These are phyloP conservation scores for Hylia prasina DNA, from an alignment of 2,113 vertebrate genomes.

Conservation along the genomic window DNA sequence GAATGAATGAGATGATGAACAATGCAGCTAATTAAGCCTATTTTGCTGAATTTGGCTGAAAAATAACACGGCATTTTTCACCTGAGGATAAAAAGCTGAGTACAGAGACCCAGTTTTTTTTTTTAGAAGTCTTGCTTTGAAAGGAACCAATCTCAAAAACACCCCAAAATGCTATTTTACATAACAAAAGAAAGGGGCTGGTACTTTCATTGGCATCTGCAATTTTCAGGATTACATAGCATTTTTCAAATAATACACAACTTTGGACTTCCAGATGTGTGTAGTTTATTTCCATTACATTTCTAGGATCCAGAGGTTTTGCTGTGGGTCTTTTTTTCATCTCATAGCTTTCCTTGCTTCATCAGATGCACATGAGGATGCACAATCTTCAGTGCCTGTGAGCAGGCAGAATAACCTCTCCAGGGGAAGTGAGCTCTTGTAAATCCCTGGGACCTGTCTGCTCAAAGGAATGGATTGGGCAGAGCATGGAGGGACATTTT, in stretches of 20 bases:
- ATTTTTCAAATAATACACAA: background rate
- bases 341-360: background rate
- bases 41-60: background rate
- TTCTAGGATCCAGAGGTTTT: background rate
- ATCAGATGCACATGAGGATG: background rate
- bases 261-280: background rate
- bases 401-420: background rate
- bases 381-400: background rate
- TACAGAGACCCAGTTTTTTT: background rate
- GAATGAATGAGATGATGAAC: background rate
- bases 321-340: background rate
- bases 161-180: background rate
- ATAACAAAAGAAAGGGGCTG: background rate
- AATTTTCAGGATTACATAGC: background rate
- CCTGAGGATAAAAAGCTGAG: background rate
- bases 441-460: background rate
- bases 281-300: background rate
- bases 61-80: background rate
- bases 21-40: background rate
- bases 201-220: background rate
- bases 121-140: background rate
- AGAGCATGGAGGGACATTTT: accelerated
- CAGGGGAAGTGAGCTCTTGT: background rate
- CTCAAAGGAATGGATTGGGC: background rate
- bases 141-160: background rate